Percentiles rank a stretch among this genome's conserved stretches.
Evolutionary conservation across 2,113 vertebrate species (phyloP).

Genomic region (Atrichornis clamosus): DNA sequence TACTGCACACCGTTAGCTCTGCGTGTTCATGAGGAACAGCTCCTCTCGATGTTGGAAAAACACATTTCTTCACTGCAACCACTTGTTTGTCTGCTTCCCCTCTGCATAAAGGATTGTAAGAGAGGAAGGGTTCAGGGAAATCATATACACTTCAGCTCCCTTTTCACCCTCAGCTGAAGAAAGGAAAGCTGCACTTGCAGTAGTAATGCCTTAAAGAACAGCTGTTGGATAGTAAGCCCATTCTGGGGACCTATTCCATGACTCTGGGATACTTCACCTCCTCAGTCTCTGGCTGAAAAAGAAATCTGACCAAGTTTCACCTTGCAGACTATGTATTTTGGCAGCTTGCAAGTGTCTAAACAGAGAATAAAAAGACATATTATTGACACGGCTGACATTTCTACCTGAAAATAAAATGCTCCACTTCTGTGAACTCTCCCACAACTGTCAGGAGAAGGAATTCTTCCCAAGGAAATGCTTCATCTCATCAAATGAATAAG

Average conservation of each 20-base stretch:
- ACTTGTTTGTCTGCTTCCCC: not conserved
- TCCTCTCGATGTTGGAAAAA: not conserved
- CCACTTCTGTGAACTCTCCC: not conserved
- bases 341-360: not conserved
- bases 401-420: not conserved
- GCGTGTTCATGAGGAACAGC: rapidly evolving
- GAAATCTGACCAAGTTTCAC: not conserved
- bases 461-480: not conserved
- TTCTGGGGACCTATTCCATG: not conserved
- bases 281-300: not conserved
- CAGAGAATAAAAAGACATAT: too few relatives aligned
- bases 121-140: not conserved
- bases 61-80: not conserved
- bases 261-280: too few relatives aligned
- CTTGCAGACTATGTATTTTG: not conserved
- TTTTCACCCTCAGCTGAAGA: not conserved
- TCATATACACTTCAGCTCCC: not conserved
- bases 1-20: rapidly evolving
- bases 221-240: not conserved
- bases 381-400: not conserved
- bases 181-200: not conserved
- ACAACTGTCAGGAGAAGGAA: not conserved
- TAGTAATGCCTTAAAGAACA: not conserved
- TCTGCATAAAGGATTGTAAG: not conserved
- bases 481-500: not conserved